Evolutionary conservation across 2,797 vertebrate species (phyloP).

Genomic region (Fundulus diaphanus): DNA sequence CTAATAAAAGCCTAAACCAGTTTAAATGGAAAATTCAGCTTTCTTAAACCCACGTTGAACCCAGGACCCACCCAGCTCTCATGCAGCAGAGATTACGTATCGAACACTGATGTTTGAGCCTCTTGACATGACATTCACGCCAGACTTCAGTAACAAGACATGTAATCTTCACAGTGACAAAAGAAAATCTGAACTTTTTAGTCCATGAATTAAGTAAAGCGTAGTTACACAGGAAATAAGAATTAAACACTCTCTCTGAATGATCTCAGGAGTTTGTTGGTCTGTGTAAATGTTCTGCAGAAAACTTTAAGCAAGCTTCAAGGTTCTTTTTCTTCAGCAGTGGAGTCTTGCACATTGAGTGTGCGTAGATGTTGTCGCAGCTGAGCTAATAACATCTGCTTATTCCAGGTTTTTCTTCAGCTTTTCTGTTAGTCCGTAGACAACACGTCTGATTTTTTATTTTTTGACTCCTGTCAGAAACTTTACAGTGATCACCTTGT

Average conservation of each 20-base stretch:
- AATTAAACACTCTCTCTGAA: not conserved
- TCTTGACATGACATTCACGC: not conserved
- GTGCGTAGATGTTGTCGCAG: not conserved
- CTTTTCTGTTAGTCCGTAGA: not conserved
- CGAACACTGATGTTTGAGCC: not conserved
- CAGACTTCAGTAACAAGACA: not conserved
- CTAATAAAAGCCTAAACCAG: conserved; percentile 63
- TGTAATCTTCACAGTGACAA: not conserved
- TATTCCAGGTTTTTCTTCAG: not conserved
- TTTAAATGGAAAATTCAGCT: conserved; percentile 48
- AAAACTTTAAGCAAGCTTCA: not conserved
- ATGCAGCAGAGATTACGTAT: not conserved
- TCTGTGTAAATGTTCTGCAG: not conserved
- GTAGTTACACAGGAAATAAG: not conserved
- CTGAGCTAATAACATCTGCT: not conserved
- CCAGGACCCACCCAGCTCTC: not conserved
- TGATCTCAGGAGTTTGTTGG: not conserved
- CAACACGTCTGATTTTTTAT: not conserved
- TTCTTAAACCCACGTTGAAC: conserved; percentile 41
- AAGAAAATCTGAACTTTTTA: not conserved
- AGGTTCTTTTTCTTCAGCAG: not conserved
- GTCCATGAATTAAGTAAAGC: not conserved
- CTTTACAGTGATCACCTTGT: not conserved
- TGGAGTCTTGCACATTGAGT: not conserved
- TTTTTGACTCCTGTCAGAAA: not conserved